phyloP scores from a whole-genome alignment of 1,140 invertebrate genomes.

The Scaptodrosophila lebanonensis region DNA sequence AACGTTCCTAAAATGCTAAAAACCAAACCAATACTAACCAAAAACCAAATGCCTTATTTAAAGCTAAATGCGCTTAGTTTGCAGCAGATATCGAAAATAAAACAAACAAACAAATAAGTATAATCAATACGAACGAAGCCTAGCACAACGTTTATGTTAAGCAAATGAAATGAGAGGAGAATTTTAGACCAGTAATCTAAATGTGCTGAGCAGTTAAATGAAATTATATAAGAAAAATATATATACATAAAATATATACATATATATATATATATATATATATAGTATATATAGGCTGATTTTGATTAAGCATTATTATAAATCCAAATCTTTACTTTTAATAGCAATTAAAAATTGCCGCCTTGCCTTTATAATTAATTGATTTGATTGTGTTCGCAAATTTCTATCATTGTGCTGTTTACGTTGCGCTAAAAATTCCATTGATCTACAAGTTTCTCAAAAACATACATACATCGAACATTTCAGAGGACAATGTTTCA shows the following conservation, averaged over 20 bases:
- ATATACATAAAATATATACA: constrained; percentile 16
- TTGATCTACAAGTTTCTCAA: too few species aligned
- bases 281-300: constrained; percentile 2
- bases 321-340: constrained; percentile 40
- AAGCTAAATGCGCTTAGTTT: constrained; percentile 63
- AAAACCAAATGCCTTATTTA: constrained; percentile 64
- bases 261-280: constrained; percentile 16
- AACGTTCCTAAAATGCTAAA: constrained; percentile 60
- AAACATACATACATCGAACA: background rate
- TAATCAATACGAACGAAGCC: constrained; percentile 17
- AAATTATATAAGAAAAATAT: constrained; percentile 31
- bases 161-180: constrained; percentile 6
- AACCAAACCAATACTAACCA: constrained; percentile 20
- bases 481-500: constrained; percentile 4
- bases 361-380: background rate
- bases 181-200: constrained; percentile 34
- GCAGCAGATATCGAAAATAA: constrained; percentile 45
- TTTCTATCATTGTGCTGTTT: constrained; percentile 66
- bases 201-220: constrained; percentile 33
- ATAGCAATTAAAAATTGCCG: constrained; percentile 42
- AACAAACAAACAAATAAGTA: constrained; percentile 2
- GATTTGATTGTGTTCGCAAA: constrained; percentile 63
- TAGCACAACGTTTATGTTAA: background rate
- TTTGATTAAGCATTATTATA: too few species aligned
- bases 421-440: background rate